These are phyloP conservation scores for Nemurella pictetii DNA, from an alignment of 2,888 invertebrate genomes.

Conservation along the genomic window DNA sequence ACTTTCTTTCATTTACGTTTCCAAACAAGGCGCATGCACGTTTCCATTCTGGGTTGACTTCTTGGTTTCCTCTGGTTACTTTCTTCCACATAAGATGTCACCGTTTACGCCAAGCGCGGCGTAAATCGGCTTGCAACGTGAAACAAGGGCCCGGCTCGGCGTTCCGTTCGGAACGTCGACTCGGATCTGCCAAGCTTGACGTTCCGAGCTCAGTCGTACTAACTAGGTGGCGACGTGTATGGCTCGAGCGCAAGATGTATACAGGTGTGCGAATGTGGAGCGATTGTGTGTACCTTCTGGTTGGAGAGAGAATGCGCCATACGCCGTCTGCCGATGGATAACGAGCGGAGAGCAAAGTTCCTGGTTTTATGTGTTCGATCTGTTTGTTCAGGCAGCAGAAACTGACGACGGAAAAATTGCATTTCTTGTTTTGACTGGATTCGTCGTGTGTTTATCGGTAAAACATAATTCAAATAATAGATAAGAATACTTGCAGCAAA, in stretches of 20 bases:
- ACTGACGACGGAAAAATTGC: background rate
- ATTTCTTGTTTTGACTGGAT: background rate
- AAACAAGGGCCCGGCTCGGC: background rate
- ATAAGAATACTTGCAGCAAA: too few species aligned
- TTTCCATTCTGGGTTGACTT: background rate
- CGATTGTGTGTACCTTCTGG: background rate
- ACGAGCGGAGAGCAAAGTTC: background rate
- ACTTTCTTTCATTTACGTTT: background rate
- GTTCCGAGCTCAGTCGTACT: background rate
- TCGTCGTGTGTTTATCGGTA: too few species aligned
- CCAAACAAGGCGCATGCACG: background rate
- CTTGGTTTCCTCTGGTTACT: slow-evolving; percentile 13
- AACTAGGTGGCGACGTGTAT: background rate
- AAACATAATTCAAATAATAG: background rate
- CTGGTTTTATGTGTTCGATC: background rate
- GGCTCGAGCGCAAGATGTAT: background rate
- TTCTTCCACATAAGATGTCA: slow-evolving; percentile 9
- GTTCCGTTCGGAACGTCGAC: background rate
- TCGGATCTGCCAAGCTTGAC: background rate
- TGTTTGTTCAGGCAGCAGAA: background rate
- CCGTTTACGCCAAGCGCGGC: slow-evolving; percentile 14
- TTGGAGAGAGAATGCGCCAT: slow-evolving; percentile 1
- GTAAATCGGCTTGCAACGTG: background rate
- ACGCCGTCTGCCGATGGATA: background rate
- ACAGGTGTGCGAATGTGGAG: background rate